Conservation (phyloP, 2,113 vertebrate genomes). For the Otolemur garnettii region DNA sequence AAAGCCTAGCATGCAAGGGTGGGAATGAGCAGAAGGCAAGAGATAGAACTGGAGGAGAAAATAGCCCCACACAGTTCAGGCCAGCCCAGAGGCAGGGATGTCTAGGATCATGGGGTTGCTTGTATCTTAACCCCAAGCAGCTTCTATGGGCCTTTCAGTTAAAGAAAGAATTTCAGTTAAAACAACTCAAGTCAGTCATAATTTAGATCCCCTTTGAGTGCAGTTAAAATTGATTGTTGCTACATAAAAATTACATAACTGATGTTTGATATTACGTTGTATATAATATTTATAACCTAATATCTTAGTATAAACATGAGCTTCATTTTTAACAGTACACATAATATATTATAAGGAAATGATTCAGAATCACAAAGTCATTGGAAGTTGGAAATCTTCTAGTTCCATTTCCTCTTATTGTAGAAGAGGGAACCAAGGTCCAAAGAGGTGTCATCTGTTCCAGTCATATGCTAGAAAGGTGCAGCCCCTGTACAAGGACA, state of each 20-base stretch:
- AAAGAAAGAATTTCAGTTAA: not conserved
- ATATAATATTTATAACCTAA: not conserved
- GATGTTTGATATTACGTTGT: not conserved
- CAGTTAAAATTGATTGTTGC: conserved; percentile 47
- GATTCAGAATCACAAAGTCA: conserved; percentile 66
- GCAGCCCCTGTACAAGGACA: not conserved
- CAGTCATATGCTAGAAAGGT: conserved; percentile 39
- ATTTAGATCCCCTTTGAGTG: conserved; percentile 48
- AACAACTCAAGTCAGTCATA: not conserved
- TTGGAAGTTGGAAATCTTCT: conserved; percentile 19
- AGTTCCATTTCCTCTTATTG: conserved; percentile 52
- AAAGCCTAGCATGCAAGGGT: not conserved
- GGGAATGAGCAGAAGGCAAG: not conserved
- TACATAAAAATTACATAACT: not conserved
- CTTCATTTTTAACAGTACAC: conserved; percentile 17
- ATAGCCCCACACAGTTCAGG: not conserved
- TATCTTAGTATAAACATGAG: not conserved
- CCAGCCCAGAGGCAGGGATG: not conserved
- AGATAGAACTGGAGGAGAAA: not conserved
- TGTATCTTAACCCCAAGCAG: not conserved
- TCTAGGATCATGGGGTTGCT: not conserved
- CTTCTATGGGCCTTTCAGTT: not conserved
- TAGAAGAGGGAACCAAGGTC: conserved; percentile 4
- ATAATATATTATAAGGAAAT: conserved; percentile 50
- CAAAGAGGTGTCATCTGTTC: conserved; percentile 30